Base-by-base conservation (phyloP, 2,888 invertebrate genomes). In the Lasioglossum villosulum region DNA sequence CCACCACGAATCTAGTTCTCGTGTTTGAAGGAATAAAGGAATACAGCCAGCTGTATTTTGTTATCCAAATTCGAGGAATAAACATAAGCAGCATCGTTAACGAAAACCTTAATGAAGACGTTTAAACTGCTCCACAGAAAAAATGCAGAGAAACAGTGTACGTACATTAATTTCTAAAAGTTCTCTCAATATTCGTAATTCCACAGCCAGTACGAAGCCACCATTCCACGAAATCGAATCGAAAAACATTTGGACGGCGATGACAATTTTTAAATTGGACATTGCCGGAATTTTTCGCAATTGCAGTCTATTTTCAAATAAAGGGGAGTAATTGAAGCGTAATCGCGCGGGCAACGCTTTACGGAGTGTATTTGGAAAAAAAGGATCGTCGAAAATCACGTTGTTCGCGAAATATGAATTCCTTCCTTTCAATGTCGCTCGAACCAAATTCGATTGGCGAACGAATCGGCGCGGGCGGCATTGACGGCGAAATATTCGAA, bases 401-500 rank as follows among this genome's bases (percentile, higher is more conserved):
- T 83, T 80, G 86, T 87, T 81, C 78, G 77, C 39, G 66, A 75
- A 71, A 59, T 71, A 68, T 27, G 81, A 90, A 90, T 86, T 82
- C 83, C 83, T 88, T 68, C 68, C 68, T 86, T 77, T 84, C 42
- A 59, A 39, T 30, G 66, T 30, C 45, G 77, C 63, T 75, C 78
- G 70, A 83, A 52, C 74, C 85, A 83, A 89, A 89, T 88, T 88
- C 89, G 84, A 90, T 90, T 80, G 90, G 70, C 82, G 90, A 84
- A 84, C 83, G 83, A 83, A 86, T 90, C 83, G 88, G 56, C 80
- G 77, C 83, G 88, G 88, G 56, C 78, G 77, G 83, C 83, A 87
- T 86, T 85, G 86, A 82, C 83, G 85, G 88, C 85, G 92, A 91
- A 91, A 92, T 92, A 91, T 92, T 91, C 91, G 92, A 92, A 93